These are phyloP conservation scores for Onychomys leucogaster DNA, from an alignment of 2,797 vertebrate species.

Conservation along the genomic window DNA sequence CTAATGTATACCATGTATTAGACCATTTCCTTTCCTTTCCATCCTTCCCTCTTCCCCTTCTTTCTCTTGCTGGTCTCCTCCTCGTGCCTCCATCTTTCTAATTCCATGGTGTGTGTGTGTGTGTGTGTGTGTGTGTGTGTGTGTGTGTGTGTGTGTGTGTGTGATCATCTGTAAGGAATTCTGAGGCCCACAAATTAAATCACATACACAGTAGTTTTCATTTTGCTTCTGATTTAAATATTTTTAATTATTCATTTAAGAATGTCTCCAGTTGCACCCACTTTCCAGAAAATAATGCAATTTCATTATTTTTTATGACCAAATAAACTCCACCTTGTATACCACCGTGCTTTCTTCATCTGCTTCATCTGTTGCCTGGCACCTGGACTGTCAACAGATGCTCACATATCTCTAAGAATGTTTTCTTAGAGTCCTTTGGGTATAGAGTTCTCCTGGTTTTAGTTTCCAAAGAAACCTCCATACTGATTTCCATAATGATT, in stretches of 20 bases:
- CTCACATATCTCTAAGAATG: background rate
- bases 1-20: rapidly evolving
- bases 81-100: background rate
- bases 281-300: background rate
- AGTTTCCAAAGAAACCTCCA: background rate
- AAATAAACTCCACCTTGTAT: background rate
- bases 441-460: background rate
- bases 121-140: background rate
- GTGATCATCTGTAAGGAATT: background rate
- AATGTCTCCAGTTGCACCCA: background rate
- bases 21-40: background rate
- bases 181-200: background rate
- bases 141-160: background rate
- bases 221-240: background rate
- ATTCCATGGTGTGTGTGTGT: background rate
- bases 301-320: background rate
- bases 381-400: background rate
- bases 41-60: no score
- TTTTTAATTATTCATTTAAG: background rate
- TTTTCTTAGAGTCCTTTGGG: background rate
- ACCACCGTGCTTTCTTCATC: background rate
- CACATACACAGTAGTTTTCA: background rate
- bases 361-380: background rate
- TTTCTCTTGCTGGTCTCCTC: background rate
- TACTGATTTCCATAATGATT: background rate